Percentiles rank a stretch among this genome's conserved stretches.
Evolutionary conservation across 2,113 vertebrate species (phyloP).

Genomic region (Chascanopsetta lugubris): DNA sequence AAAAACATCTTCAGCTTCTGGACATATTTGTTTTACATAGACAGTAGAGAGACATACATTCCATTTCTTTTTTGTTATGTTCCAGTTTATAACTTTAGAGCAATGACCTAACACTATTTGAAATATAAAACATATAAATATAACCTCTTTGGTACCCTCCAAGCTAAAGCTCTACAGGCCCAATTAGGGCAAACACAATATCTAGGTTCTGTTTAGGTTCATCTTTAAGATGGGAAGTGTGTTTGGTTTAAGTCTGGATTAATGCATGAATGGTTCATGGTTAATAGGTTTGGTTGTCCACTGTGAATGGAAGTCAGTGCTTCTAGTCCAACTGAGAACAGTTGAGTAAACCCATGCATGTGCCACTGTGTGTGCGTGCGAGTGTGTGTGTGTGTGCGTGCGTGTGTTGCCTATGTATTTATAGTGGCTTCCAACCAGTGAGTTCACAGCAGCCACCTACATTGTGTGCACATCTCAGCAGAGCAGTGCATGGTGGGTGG

Average conservation of each 20-base stretch:
- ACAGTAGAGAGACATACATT: conserved; percentile 17
- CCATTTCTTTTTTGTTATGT: too few relatives aligned
- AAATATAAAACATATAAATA: too few relatives aligned
- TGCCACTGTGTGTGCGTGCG: too few relatives aligned
- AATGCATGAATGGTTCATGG: background rate
- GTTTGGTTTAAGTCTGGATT: too few relatives aligned
- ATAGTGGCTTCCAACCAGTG: conserved; percentile 57
- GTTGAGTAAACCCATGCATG: background rate
- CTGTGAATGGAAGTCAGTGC: background rate
- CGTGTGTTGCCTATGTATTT: conserved; percentile 37
- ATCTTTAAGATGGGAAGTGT: too few relatives aligned
- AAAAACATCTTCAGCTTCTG: too few relatives aligned
- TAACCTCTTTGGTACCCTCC: too few relatives aligned
- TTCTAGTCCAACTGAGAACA: background rate
- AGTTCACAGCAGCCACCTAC: conserved; percentile 79
- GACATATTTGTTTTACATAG: conserved; percentile 21
- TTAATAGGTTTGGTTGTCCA: background rate
- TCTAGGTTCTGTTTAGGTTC: too few relatives aligned
- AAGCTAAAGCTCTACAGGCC: too few relatives aligned
- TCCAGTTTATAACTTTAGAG: too few relatives aligned
- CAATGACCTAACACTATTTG: too few relatives aligned
- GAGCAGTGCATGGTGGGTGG: conserved; percentile 71
- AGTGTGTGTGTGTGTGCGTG: conserved; percentile 16
- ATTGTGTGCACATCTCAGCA: conserved; percentile 73
- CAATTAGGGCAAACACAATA: too few relatives aligned